Base-by-base conservation (phyloP, 2,797 vertebrate genomes). In the Periophthalmus magnuspinnatus region DNA sequence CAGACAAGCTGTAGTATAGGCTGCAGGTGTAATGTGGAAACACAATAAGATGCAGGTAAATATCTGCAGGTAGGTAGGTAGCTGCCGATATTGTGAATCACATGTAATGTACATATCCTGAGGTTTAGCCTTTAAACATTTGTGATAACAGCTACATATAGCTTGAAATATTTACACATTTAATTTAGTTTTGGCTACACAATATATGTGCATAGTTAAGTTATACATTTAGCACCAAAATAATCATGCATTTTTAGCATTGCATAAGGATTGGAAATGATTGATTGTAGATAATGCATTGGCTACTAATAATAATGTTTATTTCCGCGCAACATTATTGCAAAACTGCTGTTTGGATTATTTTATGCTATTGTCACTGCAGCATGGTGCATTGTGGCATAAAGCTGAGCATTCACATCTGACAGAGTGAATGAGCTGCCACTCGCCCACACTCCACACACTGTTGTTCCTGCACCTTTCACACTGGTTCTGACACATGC, bases 381-480 rank as follows among this genome's bases (percentile, higher is more conserved):
- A 76, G 70, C 71, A 19, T 45, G 60, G 68, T 76, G 71, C 76
- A 78, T 75, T 75, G 75, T 80, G 72, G 74, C n/a, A 72, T 47
- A 82, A 77, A 80, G 81, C 83, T 87, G 82, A 92, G 78, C 76
- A 45, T 68, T 83, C 74, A 77, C 48, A 77, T 72, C 68, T 74
- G 75, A 86, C 74, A 79, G 67, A 34, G 47, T 72, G 73, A 79
- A 84, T 84, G 72, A 76, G 80, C 68, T 59, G 70, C 68, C 78
- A 70, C 21, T 74, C 71, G 71, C 64, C 58, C 36, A 41, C 34
- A 68, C 67, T 41, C 56, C 33, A 59, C 45, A 34, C 24, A 5
- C 24, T 16, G 36, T 36, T 48, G 13, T 68, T 33, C 75, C 69
- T 66, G 74, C n/a, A 47, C 57, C 33, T 63, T 69, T 75, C 22